A percentile compares a stretch with the other conserved stretches of the same genome.
Conservation (phyloP, 2,888 invertebrate genomes). For the Elmis aenea region DNA sequence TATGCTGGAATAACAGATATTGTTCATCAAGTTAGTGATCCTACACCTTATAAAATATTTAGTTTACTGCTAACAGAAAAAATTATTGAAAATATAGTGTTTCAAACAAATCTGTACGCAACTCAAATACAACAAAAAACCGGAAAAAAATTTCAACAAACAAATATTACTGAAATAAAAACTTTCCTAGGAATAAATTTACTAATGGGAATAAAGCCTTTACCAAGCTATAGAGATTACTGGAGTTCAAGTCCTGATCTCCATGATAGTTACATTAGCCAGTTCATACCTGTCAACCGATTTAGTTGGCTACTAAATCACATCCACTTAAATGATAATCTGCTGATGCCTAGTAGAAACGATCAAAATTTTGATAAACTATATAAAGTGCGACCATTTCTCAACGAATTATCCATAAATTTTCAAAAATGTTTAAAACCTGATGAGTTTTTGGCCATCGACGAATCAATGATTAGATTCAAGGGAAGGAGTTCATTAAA, state of each 20-base stretch:
- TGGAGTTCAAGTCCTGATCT: too few relatives aligned
- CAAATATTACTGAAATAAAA: conserved; percentile 4
- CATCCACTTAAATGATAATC: conserved; percentile 3
- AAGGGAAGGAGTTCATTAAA: too few relatives aligned
- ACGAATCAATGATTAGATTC: conserved; percentile 8
- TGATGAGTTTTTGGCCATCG: conserved; percentile 4
- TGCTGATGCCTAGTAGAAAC: conserved; percentile 1
- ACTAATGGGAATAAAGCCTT: conserved; percentile 4
- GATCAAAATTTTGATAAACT: conserved; percentile 2
- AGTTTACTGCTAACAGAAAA: too few relatives aligned
- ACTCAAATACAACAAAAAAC: too few relatives aligned
- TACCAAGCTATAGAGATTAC: conserved; percentile 5
- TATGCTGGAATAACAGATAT: too few relatives aligned
- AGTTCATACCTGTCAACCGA: conserved; percentile 2
- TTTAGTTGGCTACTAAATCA: conserved; percentile 6
- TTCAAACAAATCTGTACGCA: too few relatives aligned
- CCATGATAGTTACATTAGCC: conserved; percentile 2
- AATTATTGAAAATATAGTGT: too few relatives aligned
- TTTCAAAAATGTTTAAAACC: conserved; percentile 7
- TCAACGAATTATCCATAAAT: conserved; percentile 4
- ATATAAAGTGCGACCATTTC: conserved; percentile 2
- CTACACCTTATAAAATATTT: too few relatives aligned
- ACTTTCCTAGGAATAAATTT: too few relatives aligned
- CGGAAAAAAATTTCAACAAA: too few relatives aligned
- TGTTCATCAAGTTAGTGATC: too few relatives aligned